phyloP scores from a whole-genome alignment of 2,113 vertebrate species.

The Myotis lucifugus region DNA sequence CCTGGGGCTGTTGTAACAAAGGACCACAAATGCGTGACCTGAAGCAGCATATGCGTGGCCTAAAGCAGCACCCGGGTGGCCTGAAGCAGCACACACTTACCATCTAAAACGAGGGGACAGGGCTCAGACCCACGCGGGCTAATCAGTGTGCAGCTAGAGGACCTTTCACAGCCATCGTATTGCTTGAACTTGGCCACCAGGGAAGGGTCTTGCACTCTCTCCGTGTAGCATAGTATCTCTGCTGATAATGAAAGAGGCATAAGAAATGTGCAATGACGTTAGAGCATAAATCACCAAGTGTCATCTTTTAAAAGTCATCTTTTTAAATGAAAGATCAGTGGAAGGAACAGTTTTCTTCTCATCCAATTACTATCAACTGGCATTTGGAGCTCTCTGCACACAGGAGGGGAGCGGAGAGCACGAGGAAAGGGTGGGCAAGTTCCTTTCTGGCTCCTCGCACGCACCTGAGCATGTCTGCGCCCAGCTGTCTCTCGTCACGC shows the following conservation, averaged over 20 bases:
- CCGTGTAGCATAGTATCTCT: neutral
- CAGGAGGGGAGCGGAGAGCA: too few relatives aligned
- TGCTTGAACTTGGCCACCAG: neutral
- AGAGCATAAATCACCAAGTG: conserved; percentile 20
- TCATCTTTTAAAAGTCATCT: neutral
- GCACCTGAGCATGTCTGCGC: neutral
- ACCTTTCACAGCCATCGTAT: neutral
- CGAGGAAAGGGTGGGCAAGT: neutral
- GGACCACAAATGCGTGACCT: neutral
- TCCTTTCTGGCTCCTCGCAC: neutral
- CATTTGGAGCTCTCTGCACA: neutral
- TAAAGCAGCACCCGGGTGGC: too few relatives aligned
- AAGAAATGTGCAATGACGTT: conserved; percentile 14
- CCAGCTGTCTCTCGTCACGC: neutral
- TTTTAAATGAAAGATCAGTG: neutral
- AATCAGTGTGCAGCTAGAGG: conserved; percentile 18
- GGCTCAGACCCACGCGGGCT: neutral
- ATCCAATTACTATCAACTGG: conserved; percentile 59
- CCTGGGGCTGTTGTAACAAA: neutral
- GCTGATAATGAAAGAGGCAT: neutral
- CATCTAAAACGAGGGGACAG: too few relatives aligned
- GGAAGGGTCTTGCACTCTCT: neutral
- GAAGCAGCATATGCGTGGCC: too few relatives aligned
- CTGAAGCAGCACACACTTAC: too few relatives aligned
- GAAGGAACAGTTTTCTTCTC: conserved; percentile 20